Percentiles rank a stretch among this genome's conserved stretches.
These are phyloP conservation scores for Apis laboriosa DNA, from an alignment of 1,140 invertebrate species.

Conservation along the genomic window DNA sequence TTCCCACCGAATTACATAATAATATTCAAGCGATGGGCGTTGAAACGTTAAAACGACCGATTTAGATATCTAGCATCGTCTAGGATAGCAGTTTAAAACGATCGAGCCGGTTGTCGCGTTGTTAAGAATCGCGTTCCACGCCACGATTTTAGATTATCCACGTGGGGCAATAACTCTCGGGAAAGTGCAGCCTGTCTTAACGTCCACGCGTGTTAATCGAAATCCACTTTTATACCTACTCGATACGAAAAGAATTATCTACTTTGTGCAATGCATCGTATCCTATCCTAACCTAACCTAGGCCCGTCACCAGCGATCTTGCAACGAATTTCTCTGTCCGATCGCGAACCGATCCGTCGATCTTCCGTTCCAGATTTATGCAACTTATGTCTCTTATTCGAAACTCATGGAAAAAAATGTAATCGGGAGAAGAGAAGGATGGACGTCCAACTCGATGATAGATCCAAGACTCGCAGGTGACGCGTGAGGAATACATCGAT, in stretches of 20 bases:
- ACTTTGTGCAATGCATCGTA: too few relatives aligned
- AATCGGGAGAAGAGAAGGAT: not conserved
- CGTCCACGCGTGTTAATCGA: not conserved
- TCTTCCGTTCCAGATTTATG: too few relatives aligned
- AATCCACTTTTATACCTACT: too few relatives aligned
- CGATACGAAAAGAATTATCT: too few relatives aligned
- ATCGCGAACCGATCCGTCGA: too few relatives aligned
- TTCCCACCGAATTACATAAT: constrained; percentile 65
- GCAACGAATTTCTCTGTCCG: too few relatives aligned
- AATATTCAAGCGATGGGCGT: constrained; percentile 63
- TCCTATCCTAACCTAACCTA: too few relatives aligned
- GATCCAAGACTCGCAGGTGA: not conserved
- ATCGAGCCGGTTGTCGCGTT: not conserved
- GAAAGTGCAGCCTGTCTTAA: not conserved
- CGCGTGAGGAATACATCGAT: constrained; percentile 51
- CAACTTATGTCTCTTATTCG: too few relatives aligned
- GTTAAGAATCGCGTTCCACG: not conserved
- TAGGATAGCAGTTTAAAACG: constrained; percentile 19
- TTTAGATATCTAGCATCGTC: constrained; percentile 50
- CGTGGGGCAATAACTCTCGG: constrained; percentile 18
- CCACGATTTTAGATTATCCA: not conserved
- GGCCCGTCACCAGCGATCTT: too few relatives aligned
- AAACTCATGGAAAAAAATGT: too few relatives aligned
- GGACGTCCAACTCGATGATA: not conserved
- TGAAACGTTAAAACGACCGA: constrained; percentile 57